Evolutionary conservation across 2,888 invertebrate genomes (phyloP), one percentile per base, ranked within the genome.

Genomic region (Scaptomyza caliginosa): DNA sequence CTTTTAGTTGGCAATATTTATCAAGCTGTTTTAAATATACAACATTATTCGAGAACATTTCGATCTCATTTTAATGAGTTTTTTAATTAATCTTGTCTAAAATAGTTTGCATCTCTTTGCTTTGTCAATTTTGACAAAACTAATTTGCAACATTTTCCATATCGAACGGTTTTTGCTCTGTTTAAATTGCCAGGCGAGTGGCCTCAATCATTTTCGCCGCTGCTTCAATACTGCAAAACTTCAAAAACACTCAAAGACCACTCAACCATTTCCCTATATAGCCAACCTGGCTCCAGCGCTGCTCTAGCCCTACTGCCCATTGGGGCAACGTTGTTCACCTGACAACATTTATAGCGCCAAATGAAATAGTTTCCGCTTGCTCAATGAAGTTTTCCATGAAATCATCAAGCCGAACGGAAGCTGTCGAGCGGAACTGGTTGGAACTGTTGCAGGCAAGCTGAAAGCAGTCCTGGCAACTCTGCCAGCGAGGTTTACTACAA

Each of bases 371-470:
- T 81, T 81, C 81, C 81, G 81, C 86, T 82, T 82, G 80, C 73
- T 75, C 81, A 87, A 87, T 87, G 83, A 87, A 81, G 86, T 87
- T 81, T 81, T 85, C 79, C 76, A 81, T 75, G 86, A 87, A 87
- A 81, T 87, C 88, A 81, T 87, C 88, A 81, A 87, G 88, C 83
- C 68, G 76, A 81, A 83, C 81, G 81, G 88, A 81, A 87, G 83
- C 88, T 81, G 83, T 85, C 79, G 75, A 87, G 75, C 86, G 88
- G 80, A 81, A 81, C 88, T 81, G 76, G 74, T 68, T 77, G 21
- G 63, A 67, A 68, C 81, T 85, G 86, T 81, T 77, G 54, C 77
- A 68, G 40, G 42, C 21, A 42, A 32, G 13, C 19, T 16, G 17
- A 13, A 5, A 24, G 36, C 17, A 43, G 39, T 8, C 1, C 13